Conservation (phyloP, 2,888 invertebrate species). For the Panopea generosa region DNA sequence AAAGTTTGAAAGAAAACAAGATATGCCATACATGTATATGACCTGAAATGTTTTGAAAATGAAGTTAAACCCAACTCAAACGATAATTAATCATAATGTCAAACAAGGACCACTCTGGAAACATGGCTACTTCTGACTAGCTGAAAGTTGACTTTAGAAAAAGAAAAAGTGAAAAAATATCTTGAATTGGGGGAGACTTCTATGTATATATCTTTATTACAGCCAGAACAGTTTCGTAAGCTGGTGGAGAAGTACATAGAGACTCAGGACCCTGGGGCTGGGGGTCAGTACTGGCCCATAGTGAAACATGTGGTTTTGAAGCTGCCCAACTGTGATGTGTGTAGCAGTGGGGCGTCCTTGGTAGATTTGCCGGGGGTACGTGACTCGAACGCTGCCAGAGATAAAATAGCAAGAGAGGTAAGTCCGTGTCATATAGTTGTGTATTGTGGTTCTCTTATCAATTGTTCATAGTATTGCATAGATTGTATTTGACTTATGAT, state of each 20-base stretch:
- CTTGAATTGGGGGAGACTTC: too few relatives aligned
- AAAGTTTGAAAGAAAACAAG: too few relatives aligned
- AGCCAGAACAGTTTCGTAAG: slow-evolving; percentile 68
- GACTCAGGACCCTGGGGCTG: slow-evolving; percentile 64
- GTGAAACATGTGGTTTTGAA: slow-evolving; percentile 72
- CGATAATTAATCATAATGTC: too few relatives aligned
- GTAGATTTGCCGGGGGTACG: slow-evolving; percentile 78
- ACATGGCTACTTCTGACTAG: too few relatives aligned
- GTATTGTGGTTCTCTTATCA: neutral
- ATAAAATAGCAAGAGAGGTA: slow-evolving; percentile 78
- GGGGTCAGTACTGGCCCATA: slow-evolving; percentile 78
- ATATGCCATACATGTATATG: too few relatives aligned
- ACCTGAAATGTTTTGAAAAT: too few relatives aligned
- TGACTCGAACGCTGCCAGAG: slow-evolving; percentile 79
- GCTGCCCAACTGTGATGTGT: slow-evolving; percentile 74
- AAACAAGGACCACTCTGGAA: too few relatives aligned
- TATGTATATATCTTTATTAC: slow-evolving; percentile 15
- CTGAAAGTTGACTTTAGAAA: too few relatives aligned
- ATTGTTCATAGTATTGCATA: neutral
- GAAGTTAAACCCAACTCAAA: too few relatives aligned
- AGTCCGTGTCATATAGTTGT: too few relatives aligned
- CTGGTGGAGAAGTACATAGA: slow-evolving; percentile 74
- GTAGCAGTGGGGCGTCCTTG: slow-evolving; percentile 72
- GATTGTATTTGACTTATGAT: too few relatives aligned
- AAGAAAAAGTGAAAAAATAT: too few relatives aligned